phyloP scores from a whole-genome alignment of 2,888 invertebrate genomes.

The Malthinus seriepunctatus region DNA sequence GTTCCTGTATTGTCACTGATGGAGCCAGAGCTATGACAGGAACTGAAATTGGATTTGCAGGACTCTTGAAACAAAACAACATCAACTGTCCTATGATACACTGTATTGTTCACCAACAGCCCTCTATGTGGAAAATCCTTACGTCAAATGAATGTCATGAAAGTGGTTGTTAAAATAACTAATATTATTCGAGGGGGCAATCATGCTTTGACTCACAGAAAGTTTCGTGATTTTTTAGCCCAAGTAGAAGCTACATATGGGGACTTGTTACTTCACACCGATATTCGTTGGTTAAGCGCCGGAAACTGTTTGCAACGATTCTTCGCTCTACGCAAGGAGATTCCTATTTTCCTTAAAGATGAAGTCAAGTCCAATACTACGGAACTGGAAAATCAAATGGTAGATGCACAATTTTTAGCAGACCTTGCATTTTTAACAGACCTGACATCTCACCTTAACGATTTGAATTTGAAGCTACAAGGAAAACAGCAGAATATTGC shows the following conservation, averaged over 20 bases:
- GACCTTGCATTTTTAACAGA: constrained; percentile 21
- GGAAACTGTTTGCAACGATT: too few species aligned
- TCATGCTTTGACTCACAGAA: constrained; percentile 12
- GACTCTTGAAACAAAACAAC: neutral
- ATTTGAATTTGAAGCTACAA: too few species aligned
- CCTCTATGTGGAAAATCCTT: neutral
- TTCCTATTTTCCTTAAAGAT: constrained; percentile 27
- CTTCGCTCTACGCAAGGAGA: too few species aligned
- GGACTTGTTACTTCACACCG: too few species aligned
- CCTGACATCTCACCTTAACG: constrained; percentile 26
- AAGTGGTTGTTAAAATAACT: constrained; percentile 18
- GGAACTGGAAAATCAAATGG: constrained; percentile 28
- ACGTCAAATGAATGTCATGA: constrained; percentile 5
- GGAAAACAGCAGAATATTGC: too few species aligned
- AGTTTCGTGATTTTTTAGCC: constrained; percentile 12
- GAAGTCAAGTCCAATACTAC: constrained; percentile 26
- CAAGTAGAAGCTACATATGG: constrained; percentile 11
- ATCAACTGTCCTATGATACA: constrained; percentile 1
- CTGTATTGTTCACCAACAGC: constrained; percentile 2
- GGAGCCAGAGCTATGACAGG: too few species aligned
- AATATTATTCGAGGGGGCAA: constrained; percentile 22
- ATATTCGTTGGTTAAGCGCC: too few species aligned
- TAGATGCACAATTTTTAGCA: constrained; percentile 27
- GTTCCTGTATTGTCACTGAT: too few species aligned
- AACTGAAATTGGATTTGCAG: too few species aligned